These are phyloP conservation scores for Brachylomia viminalis DNA, from an alignment of 2,888 invertebrate species.

Conservation along the genomic window DNA sequence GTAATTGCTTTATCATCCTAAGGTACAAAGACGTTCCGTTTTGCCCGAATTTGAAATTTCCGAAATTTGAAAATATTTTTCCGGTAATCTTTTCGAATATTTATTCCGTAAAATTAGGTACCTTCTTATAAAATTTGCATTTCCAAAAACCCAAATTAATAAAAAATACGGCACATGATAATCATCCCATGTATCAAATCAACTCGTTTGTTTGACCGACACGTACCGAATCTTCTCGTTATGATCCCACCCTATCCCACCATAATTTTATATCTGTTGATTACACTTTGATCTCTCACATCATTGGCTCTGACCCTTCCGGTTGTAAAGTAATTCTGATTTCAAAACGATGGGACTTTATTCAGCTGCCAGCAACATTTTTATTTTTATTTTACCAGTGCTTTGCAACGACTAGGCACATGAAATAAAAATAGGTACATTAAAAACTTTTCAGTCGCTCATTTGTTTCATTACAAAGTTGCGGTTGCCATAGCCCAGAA, in stretches of 20 bases:
- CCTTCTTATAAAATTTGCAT: background rate
- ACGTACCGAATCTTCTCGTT: slow-evolving; percentile 37
- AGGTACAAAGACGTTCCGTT: too few species aligned
- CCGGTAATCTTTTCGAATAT: too few species aligned
- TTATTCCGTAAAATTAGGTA: too few species aligned
- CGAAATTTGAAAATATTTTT: too few species aligned
- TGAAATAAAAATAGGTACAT: background rate
- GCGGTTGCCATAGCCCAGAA: background rate
- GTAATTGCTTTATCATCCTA: background rate
- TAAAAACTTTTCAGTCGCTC: background rate
- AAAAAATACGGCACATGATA: background rate
- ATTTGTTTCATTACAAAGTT: background rate
- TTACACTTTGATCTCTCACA: slow-evolving; percentile 61
- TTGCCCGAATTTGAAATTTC: too few species aligned
- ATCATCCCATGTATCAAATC: slow-evolving; percentile 8
- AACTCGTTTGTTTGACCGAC: slow-evolving; percentile 24
- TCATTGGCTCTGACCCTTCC: slow-evolving; percentile 46
- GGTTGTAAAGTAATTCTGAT: slow-evolving; percentile 36
- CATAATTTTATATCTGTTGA: slow-evolving; percentile 46
- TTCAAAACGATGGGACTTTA: slow-evolving; percentile 22
- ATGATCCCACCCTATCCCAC: slow-evolving; percentile 16
- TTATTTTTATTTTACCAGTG: background rate
- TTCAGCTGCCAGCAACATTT: slow-evolving; percentile 9
- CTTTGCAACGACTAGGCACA: background rate
- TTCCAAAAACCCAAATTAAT: slow-evolving; percentile 11